Percentiles rank a stretch among this genome's conserved stretches.
Conservation (phyloP, 30 jellyfish, hydroid and myxozoan species). For the Hydractinia echinata region DNA sequence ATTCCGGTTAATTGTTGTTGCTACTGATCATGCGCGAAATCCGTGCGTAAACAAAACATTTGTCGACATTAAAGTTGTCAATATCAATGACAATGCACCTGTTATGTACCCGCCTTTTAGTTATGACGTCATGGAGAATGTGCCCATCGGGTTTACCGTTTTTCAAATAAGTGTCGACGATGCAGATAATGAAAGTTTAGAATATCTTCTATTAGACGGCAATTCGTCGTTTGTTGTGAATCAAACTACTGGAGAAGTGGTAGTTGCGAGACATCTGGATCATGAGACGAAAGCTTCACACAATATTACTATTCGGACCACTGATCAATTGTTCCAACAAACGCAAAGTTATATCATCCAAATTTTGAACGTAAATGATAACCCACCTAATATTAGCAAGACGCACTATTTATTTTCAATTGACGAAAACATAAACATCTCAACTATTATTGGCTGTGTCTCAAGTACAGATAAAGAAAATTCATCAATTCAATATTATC, state of each 20-base stretch:
- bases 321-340: not conserved
- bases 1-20: not conserved
- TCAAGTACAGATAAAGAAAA: not conserved
- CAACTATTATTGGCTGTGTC: not conserved
- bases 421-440: not conserved
- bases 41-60: not conserved
- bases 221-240: not conserved
- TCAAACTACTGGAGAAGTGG: not conserved
- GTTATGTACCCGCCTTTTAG: not conserved
- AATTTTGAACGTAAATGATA: not conserved
- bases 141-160: not conserved
- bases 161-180: not conserved
- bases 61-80: not conserved
- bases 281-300: not conserved
- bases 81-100: conserved; percentile 10
- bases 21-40: not conserved
- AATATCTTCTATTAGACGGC: not conserved
- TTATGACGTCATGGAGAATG: not conserved
- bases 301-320: not conserved
- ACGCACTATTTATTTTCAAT: not conserved
- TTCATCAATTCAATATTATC: not conserved
- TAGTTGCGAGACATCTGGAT: not conserved
- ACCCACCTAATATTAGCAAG: not conserved
- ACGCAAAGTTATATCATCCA: not conserved
- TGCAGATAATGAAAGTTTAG: not conserved